These are phyloP conservation scores for Cantharis lateralis DNA, from an alignment of 2,888 invertebrate species.

Conservation along the genomic window DNA sequence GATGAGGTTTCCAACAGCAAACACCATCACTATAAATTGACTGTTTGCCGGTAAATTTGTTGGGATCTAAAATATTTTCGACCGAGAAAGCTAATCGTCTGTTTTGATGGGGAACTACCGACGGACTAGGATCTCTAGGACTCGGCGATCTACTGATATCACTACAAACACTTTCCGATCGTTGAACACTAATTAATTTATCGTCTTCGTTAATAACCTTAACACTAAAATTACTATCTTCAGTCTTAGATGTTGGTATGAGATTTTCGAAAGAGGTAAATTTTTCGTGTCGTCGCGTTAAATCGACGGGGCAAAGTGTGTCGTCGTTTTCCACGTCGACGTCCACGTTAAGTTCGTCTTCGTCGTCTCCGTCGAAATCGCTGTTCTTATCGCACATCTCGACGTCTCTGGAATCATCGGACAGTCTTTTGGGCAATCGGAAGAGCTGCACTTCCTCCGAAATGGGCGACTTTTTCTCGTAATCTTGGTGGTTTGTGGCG, in stretches of 20 bases:
- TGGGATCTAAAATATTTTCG: slow-evolving; percentile 88
- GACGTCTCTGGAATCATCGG: slow-evolving; percentile 52
- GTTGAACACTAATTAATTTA: slow-evolving; percentile 40
- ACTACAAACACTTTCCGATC: slow-evolving; percentile 58
- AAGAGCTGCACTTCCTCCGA: slow-evolving; percentile 45
- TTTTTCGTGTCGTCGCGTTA: slow-evolving; percentile 53
- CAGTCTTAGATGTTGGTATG: slow-evolving; percentile 42
- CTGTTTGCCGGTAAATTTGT: slow-evolving; percentile 80
- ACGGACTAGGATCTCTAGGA: slow-evolving; percentile 53
- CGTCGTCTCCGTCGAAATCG: slow-evolving; percentile 39
- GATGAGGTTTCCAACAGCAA: slow-evolving; percentile 59
- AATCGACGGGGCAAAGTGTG: slow-evolving; percentile 54
- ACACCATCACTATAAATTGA: slow-evolving; percentile 53
- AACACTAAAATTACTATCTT: slow-evolving; percentile 42
- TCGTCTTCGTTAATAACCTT: slow-evolving; percentile 35
- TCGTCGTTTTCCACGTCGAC: slow-evolving; percentile 56
- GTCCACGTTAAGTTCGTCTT: slow-evolving; percentile 44
- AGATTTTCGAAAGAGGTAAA: slow-evolving; percentile 47
- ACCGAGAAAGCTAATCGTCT: slow-evolving; percentile 84
- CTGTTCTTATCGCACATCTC: slow-evolving; percentile 50
- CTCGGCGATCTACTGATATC: slow-evolving; percentile 52
- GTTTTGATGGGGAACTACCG: slow-evolving; percentile 60
- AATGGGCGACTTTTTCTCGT: slow-evolving; percentile 40
- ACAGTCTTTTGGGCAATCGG: slow-evolving; percentile 50
- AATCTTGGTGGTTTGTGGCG: slow-evolving; percentile 27